Evolutionary conservation across 2,888 invertebrate species (phyloP), one percentile per base, ranked within the genome.

Genomic region (Drosophila tanythrix): DNA sequence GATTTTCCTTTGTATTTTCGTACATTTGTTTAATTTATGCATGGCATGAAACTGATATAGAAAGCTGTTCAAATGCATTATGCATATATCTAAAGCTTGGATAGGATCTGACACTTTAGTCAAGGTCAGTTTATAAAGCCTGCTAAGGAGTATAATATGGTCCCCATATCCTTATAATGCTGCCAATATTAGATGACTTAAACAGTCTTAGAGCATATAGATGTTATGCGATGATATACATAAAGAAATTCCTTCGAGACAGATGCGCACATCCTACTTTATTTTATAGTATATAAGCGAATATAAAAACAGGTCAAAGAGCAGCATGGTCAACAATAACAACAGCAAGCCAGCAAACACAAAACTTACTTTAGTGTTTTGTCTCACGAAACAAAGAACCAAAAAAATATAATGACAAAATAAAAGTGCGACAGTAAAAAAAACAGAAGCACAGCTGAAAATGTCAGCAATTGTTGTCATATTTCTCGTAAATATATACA

Each of bases 351-450:
- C 48, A 60, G 10, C 21, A 7, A 64, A 31, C 60, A 50, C 36
- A 72, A 65, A 68, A 60, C 65, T 35, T 57, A 68, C 51, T 69
- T 69, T 63, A 69, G 25, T 53, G 43, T 68, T 60, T 68, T 48
- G 43, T 29, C 68, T 36, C 68, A 74, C 78, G 65, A 52, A 74
- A 61, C 60, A 55, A 65, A 70, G 40, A 53, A 51, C 27, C 25
- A 67, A 77, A 74, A 67, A 55, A 67, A 29, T 51, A 61, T 66
- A 63, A 70, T 70, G 64, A 57, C 55, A 29, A 51, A 40, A 62
- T 11, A 46, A 60, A 59, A 82, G 67, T 60, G 68, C 35, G 33
- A 55, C 55, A 73, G 51, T 60, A 31, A 72, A 73, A 61, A 57
- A 57, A 40, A 61, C 31, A 46, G 15, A 3, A 55, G 50, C 52